Evolutionary conservation across 2,888 invertebrate species (phyloP).

Genomic region (Leucozona laternaria): DNA sequence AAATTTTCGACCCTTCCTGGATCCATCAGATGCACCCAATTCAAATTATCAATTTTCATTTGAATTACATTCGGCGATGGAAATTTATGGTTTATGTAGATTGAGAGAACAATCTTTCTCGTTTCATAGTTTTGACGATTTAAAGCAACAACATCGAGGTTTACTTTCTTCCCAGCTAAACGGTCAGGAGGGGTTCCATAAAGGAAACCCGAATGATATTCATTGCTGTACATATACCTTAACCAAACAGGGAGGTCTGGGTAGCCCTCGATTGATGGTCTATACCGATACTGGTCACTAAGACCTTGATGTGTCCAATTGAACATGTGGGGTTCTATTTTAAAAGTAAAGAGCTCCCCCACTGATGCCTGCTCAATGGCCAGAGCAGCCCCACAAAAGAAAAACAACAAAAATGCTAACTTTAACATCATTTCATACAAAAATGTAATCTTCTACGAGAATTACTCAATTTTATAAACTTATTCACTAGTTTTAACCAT

Average conservation of each 20-base stretch:
- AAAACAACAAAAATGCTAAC: conserved; percentile 7
- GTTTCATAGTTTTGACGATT: conserved; percentile 92
- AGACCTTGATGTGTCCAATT: conserved; percentile 88
- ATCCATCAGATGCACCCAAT: conserved; percentile 94
- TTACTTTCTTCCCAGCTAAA: conserved; percentile 84
- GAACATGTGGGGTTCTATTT: conserved; percentile 90
- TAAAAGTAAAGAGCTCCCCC: conserved; percentile 91
- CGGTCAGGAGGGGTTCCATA: conserved; percentile 92
- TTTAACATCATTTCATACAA: conserved; percentile 34
- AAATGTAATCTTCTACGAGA: not conserved
- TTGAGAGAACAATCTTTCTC: conserved; percentile 86
- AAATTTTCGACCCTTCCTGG: conserved; percentile 89
- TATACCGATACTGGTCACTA: conserved; percentile 85
- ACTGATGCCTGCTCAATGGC: conserved; percentile 80
- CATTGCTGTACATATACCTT: conserved; percentile 91
- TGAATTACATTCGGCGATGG: conserved; percentile 91
- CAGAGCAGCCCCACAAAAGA: conserved; percentile 18
- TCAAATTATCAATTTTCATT: conserved; percentile 94
- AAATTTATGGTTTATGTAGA: conserved; percentile 88
- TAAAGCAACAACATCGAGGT: conserved; percentile 90
- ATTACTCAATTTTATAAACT: conserved; percentile 5
- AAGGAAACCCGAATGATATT: conserved; percentile 91
- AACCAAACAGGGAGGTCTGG: conserved; percentile 95
- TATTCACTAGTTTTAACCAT: conserved; percentile 9
- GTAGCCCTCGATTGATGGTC: conserved; percentile 89